Conservation (phyloP, 2,113 vertebrate species). For the Hemiprocne comata region DNA sequence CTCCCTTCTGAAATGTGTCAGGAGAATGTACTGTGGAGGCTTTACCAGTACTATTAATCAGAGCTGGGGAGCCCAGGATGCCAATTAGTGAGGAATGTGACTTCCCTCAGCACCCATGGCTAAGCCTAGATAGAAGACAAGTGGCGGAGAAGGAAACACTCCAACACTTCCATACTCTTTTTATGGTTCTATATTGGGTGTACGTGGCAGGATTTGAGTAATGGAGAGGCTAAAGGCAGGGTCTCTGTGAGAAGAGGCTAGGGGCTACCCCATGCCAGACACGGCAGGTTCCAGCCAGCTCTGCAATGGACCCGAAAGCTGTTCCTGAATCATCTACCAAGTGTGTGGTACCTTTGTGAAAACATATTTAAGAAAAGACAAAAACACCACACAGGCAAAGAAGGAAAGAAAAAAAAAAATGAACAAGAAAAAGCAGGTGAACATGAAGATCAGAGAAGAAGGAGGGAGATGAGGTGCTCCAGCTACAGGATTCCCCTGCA, state of each 20-base stretch:
- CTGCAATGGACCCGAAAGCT: neutral
- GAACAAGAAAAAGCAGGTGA: neutral
- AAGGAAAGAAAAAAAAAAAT: neutral
- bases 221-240: neutral
- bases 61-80: neutral
- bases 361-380: neutral
- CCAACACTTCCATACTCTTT: neutral
- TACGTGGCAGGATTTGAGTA: neutral
- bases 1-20: neutral
- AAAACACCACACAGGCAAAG: neutral
- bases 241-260: neutral
- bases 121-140: neutral
- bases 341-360: rapidly evolving
- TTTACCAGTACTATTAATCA: neutral
- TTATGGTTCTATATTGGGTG: neutral
- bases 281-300: neutral
- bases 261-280: neutral
- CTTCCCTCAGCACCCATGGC: neutral
- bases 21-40: neutral
- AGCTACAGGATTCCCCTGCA: neutral
- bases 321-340: too few species aligned
- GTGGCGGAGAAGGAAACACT: neutral
- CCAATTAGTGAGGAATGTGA: neutral
- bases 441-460: neutral
- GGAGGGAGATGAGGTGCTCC: neutral